phyloP scores from a whole-genome alignment of 2,113 vertebrate species.

The Symphodus melops region DNA sequence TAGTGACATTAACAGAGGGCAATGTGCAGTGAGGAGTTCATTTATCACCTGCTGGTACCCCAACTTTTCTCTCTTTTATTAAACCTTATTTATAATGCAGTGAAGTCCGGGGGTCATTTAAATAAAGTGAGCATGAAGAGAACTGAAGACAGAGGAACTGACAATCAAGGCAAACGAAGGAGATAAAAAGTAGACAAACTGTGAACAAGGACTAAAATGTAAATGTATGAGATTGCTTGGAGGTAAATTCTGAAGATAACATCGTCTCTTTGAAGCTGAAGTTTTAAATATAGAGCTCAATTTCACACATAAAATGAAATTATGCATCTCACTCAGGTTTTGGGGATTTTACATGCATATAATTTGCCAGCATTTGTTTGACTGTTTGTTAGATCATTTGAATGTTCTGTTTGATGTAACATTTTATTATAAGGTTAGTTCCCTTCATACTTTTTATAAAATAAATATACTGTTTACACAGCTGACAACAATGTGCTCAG shows the following conservation, averaged over 20 bases:
- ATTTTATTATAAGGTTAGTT: no score
- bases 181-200: neutral
- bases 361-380: no score
- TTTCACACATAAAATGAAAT: neutral
- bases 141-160: neutral
- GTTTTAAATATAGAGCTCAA: no score
- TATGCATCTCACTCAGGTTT: neutral
- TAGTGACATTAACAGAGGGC: neutral
- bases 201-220: neutral
- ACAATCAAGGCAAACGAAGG: neutral
- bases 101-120: neutral
- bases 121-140: neutral
- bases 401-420: no score
- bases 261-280: neutral
- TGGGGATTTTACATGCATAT: no score
- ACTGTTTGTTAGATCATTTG: no score
- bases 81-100: no score
- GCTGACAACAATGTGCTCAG: no score
- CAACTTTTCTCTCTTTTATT: neutral
- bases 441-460: no score
- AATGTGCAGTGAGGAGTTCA: neutral
- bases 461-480: no score
- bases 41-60: slow-evolving; percentile 1
- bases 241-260: neutral
- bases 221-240: neutral